Conservation (phyloP, 2,797 vertebrate species). For the Oreonectes daqikongensis region DNA sequence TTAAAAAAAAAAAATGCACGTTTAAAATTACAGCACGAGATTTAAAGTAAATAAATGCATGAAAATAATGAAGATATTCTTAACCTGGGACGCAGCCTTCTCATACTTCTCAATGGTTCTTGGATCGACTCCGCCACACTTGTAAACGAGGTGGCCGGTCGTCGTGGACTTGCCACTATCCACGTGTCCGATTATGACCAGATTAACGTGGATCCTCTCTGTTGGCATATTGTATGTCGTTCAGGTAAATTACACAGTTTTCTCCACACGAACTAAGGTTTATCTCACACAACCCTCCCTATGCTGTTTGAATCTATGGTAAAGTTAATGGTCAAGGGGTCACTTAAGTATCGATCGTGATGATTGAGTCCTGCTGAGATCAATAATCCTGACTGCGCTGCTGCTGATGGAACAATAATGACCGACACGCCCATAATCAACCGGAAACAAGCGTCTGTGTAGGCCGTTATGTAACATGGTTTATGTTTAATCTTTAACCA, state of each 20-base stretch:
- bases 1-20: not conserved
- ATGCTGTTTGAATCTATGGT: too few relatives aligned
- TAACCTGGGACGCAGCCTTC: constrained; percentile 77
- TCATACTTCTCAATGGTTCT: constrained; percentile 82
- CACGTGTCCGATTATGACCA: constrained; percentile 83
- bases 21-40: not conserved
- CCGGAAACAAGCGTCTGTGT: not conserved
- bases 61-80: too few relatives aligned
- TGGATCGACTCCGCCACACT: constrained; percentile 81
- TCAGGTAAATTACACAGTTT: not conserved
- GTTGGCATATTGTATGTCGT: constrained; percentile 54
- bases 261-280: not conserved
- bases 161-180: constrained; percentile 86
- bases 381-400: not conserved
- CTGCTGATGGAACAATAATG: not conserved
- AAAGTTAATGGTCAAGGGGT: too few relatives aligned
- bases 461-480: too few relatives aligned
- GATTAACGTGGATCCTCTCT: constrained; percentile 76
- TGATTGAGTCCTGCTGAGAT: constrained; percentile 32
- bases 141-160: constrained; percentile 82
- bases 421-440: not conserved
- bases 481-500: too few relatives aligned
- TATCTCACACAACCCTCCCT: not conserved
- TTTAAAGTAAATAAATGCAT: too few relatives aligned
- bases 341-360: not conserved